Evolutionary conservation across 1,140 invertebrate species (phyloP).

Genomic region (Neodiprion fabricii): DNA sequence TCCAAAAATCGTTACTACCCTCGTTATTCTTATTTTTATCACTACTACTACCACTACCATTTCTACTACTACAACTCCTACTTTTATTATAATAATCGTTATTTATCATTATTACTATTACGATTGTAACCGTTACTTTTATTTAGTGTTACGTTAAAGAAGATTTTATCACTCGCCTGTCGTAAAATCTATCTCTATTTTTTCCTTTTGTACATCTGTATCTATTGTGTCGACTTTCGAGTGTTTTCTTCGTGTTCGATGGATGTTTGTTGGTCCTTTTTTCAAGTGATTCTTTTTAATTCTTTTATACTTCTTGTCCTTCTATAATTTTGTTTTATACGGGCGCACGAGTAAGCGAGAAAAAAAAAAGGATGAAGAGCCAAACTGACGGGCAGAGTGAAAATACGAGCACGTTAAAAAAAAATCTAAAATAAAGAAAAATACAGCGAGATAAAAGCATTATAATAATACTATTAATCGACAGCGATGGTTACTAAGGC

Average conservation of each 20-base stretch:
- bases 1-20: no score
- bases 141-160: no score
- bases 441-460: background rate
- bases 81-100: no score
- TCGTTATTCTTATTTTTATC: no score
- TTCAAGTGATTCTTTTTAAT: background rate
- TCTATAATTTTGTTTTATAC: background rate
- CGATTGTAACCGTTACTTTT: no score
- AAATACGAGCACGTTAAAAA: background rate
- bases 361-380: background rate
- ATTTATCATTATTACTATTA: no score
- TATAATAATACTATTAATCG: background rate
- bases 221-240: background rate
- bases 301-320: background rate
- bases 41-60: no score
- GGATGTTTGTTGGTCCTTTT: background rate
- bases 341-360: background rate
- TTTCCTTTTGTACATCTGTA: background rate
- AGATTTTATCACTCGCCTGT: no score
- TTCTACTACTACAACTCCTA: no score
- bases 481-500: background rate
- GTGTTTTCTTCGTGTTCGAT: background rate
- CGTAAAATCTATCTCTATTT: background rate
- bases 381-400: no score
- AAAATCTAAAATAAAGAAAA: background rate